phyloP scores from a whole-genome alignment of 2,113 vertebrate species.

The Anguilla rostrata region DNA sequence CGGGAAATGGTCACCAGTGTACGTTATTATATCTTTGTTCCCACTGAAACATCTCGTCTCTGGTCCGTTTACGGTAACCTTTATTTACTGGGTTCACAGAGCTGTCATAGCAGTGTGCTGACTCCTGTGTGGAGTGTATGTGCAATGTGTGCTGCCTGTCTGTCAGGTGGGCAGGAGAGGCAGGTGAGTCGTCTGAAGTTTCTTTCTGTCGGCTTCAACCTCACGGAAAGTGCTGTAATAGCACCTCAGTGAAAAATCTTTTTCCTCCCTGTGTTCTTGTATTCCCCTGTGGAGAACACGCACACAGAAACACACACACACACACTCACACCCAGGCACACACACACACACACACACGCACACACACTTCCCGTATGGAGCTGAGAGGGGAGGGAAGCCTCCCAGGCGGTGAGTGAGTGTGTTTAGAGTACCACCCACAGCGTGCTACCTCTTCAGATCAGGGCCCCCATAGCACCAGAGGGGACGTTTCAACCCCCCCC shows the following conservation, averaged over 20 bases:
- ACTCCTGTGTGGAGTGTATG: too few species aligned
- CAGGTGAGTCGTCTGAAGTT: neutral
- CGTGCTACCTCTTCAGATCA: conserved; percentile 17
- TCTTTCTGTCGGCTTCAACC: neutral
- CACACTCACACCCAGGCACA: too few species aligned
- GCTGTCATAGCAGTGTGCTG: neutral
- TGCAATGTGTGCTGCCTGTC: too few species aligned
- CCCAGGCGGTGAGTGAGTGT: neutral
- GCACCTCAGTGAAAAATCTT: neutral
- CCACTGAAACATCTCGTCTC: neutral
- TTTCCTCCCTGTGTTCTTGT: neutral
- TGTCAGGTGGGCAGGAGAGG: neutral
- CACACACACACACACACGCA: too few species aligned
- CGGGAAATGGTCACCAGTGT: conserved; percentile 47
- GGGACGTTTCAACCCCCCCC: conserved; percentile 60
- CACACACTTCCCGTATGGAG: neutral
- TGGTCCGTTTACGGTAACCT: neutral
- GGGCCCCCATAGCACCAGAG: neutral
- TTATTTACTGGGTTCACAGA: neutral
- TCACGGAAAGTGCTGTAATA: neutral
- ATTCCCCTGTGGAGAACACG: neutral
- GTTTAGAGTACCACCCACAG: conserved; percentile 23
- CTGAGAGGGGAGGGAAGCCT: neutral
- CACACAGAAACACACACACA: too few species aligned
- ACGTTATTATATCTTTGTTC: neutral